These are phyloP conservation scores for Arctia plantaginis DNA, from an alignment of 2,888 invertebrate species.

Conservation along the genomic window DNA sequence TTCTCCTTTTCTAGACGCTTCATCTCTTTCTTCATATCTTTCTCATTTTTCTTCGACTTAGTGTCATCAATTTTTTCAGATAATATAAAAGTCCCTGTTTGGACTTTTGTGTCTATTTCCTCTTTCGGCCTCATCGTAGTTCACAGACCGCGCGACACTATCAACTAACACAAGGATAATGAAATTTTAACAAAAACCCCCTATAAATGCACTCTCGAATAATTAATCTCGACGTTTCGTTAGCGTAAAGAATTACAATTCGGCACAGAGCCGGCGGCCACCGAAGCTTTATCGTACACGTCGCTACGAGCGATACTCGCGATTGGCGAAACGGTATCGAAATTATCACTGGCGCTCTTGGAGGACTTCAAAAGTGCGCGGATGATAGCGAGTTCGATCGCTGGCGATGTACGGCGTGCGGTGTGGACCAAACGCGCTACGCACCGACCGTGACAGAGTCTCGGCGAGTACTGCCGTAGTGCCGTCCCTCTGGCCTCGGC, in stretches of 20 bases:
- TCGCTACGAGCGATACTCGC: constrained; percentile 63
- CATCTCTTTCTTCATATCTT: constrained; percentile 85
- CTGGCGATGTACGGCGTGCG: constrained; percentile 43
- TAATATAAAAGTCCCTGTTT: constrained; percentile 85
- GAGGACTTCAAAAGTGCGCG: constrained; percentile 66
- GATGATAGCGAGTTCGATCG: constrained; percentile 58
- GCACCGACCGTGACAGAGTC: constrained; percentile 70
- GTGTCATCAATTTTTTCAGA: constrained; percentile 86
- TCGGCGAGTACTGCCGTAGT: constrained; percentile 62
- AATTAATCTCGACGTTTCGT: constrained; percentile 66
- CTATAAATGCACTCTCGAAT: constrained; percentile 69
- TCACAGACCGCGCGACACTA: constrained; percentile 48
- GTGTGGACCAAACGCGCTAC: constrained; percentile 52
- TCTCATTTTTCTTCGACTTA: constrained; percentile 80
- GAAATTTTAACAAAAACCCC: constrained; percentile 67
- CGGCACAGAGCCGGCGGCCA: constrained; percentile 64
- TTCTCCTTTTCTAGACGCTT: constrained; percentile 83
- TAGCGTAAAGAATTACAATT: constrained; percentile 69
- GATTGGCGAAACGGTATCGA: constrained; percentile 75
- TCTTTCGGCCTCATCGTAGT: constrained; percentile 80
- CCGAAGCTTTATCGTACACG: constrained; percentile 67
- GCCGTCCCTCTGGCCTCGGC: constrained; percentile 56
- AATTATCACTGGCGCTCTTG: constrained; percentile 78
- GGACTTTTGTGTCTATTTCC: constrained; percentile 74
- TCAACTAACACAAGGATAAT: constrained; percentile 66